Conservation (phyloP, 2,888 invertebrate species). For the Archips crataeganus region DNA sequence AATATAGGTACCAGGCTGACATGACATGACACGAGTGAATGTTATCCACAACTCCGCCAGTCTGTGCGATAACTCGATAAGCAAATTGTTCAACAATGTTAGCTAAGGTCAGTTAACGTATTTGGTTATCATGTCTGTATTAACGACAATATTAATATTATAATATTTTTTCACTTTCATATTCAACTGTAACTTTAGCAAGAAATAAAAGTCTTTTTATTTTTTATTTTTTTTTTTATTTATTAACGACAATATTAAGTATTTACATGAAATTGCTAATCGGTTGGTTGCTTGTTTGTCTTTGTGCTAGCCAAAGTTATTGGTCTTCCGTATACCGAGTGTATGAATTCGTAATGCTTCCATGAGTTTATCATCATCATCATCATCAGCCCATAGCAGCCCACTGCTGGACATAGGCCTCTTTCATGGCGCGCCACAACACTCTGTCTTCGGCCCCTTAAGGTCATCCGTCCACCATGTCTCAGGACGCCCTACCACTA, state of each 20-base stretch:
- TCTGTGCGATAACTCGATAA: background rate
- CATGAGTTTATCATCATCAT: constrained; percentile 1
- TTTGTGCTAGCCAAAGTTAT: background rate
- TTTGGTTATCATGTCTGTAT: constrained; percentile 23
- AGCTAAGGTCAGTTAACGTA: constrained; percentile 33
- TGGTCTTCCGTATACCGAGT: background rate
- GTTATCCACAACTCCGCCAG: constrained; percentile 12
- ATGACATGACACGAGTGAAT: constrained; percentile 15
- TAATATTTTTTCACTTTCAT: too few relatives aligned
- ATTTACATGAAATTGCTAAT: constrained; percentile 20
- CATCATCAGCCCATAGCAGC: too few relatives aligned
- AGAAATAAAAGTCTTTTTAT: too few relatives aligned
- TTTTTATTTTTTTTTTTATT: too few relatives aligned
- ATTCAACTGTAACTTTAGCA: too few relatives aligned
- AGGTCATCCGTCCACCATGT: too few relatives aligned
- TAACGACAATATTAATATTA: constrained; percentile 14
- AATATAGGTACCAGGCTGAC: constrained; percentile 8
- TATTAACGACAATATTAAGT: constrained; percentile 15
- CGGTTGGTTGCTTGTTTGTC: constrained; percentile 11
- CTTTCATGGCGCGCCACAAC: too few relatives aligned
- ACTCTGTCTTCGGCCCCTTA: too few relatives aligned
- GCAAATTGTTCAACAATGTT: constrained; percentile 16
- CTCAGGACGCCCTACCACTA: too few relatives aligned
- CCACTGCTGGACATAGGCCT: too few relatives aligned
- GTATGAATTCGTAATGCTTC: too few relatives aligned